These are phyloP conservation scores for Spodoptera litura DNA, from an alignment of 1,140 invertebrate species.

Conservation along the genomic window DNA sequence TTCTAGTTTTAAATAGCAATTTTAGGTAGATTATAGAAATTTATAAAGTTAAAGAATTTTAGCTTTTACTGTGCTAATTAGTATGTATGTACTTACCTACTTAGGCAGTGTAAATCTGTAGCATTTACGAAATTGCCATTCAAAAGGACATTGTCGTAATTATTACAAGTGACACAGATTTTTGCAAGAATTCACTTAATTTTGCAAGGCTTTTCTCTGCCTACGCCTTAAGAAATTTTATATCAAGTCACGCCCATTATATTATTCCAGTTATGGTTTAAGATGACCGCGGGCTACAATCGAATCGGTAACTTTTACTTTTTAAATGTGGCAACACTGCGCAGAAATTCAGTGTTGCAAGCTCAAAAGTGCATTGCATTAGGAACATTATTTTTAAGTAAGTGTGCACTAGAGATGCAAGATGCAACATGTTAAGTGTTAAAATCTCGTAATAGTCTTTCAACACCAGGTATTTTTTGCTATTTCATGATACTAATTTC, in stretches of 20 bases:
- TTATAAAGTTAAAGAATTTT: too few species aligned
- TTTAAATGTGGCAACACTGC: constrained; percentile 41
- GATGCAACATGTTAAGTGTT: background rate
- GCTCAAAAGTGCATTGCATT: constrained; percentile 37
- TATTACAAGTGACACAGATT: too few species aligned
- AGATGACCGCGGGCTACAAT: background rate
- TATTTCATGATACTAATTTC: too few species aligned
- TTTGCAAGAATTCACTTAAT: background rate
- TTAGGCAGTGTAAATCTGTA: too few species aligned
- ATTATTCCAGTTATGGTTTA: constrained; percentile 8
- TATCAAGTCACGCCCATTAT: constrained; percentile 8
- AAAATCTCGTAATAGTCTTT: background rate
- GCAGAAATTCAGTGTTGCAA: constrained; percentile 22
- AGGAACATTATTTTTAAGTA: constrained; percentile 7
- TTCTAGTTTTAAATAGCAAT: too few species aligned
- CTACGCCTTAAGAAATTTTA: background rate
- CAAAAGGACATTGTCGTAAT: too few species aligned
- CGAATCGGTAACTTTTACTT: constrained; percentile 40
- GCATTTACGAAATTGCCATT: too few species aligned
- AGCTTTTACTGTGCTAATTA: too few species aligned
- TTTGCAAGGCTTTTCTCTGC: constrained; percentile 17
- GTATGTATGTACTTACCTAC: too few species aligned
- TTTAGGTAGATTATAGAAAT: too few species aligned
- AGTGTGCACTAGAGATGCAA: background rate
- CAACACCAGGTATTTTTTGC: too few species aligned